Evolutionary conservation across 2,888 invertebrate genomes (phyloP), one percentile per base, ranked within the genome.

Genomic region (Pyrochroa serraticornis): DNA sequence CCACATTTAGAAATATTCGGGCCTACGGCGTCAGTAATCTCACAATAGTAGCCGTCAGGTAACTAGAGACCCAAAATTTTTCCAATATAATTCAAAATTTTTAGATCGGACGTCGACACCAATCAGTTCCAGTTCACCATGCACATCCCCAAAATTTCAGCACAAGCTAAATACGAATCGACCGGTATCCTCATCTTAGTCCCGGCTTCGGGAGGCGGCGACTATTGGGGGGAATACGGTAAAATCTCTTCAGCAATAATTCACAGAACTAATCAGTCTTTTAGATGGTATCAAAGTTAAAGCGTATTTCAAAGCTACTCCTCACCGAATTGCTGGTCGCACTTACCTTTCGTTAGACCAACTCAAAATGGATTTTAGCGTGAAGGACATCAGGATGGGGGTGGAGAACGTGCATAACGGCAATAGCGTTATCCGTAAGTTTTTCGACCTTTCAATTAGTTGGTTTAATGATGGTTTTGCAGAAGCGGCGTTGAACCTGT

Each of bases 221-320:
- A 93, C 75, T 93, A 93, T 78, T 93, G 92, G 92, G 93, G 93
- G 53, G 91, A 92, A 80, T 93, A 93, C 72, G 91, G 93, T 92
- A 75, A 47, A 12, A 39, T 9, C 7, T 12, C 14, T 13, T 13
- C 10, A 22, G 7, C 22, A 30, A 43, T 8, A 3, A 5, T 39
- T 39, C 7, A 6, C 12, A 7, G 3, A 22, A 32, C 12, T 22
- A 22, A 13, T 36, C 41, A n/a, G 33, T 41, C 13, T 59, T 58
- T 39, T 79, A 93, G 93, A 91, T 73, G 91, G 91, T 44, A 91
- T 92, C 7, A 89, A 89, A 74, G 91, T 91, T 0, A 93, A 93
- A 78, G 88, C 91, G 12, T 93, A 92, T 78, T 88, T 93, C 77
- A 87, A 88, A 72, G 92, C 90, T 0, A 81, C 82, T 58, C 89